A percentile compares a stretch with the other conserved stretches of the same genome.
phyloP scores from a whole-genome alignment of 2,797 vertebrate genomes.

The Pangasius sanitwongsei region DNA sequence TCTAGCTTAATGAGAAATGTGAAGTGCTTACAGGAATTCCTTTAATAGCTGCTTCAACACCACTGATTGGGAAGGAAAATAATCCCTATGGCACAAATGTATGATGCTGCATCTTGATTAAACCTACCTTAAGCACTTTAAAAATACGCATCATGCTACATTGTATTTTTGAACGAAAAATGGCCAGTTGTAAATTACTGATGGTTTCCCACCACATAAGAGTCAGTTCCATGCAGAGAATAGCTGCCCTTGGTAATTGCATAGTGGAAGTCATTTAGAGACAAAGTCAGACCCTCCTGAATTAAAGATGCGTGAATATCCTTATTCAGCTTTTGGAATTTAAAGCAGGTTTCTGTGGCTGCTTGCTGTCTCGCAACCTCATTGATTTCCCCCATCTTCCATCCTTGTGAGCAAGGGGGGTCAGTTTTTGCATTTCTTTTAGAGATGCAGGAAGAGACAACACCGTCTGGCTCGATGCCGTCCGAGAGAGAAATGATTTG shows the following conservation, averaged over 20 bases:
- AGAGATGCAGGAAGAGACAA: conserved; percentile 58
- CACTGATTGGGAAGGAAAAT: conserved; percentile 1
- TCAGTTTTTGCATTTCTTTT: conserved; percentile 60
- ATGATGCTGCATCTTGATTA: conserved; percentile 19
- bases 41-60: conserved; percentile 18
- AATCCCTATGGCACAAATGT: conserved; percentile 9
- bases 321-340: conserved; percentile 69
- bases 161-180: conserved; percentile 23
- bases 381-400: conserved; percentile 68
- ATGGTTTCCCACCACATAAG: conserved; percentile 34
- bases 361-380: conserved; percentile 58
- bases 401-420: conserved; percentile 54
- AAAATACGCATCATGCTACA: conserved; percentile 4
- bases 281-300: conserved; percentile 65
- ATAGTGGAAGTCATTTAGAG: conserved; percentile 62
- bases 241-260: conserved; percentile 57
- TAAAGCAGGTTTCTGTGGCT: conserved; percentile 66
- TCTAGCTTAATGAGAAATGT: conserved; percentile 14
- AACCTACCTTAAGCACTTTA: conserved; percentile 1
- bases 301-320: conserved; percentile 65
- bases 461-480: conserved; percentile 54
- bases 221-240: conserved; percentile 41
- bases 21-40: conserved; percentile 4
- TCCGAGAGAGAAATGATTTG: conserved; percentile 61
- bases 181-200: conserved; percentile 10